A percentile compares a stretch with the other conserved stretches of the same genome.
phyloP scores from a whole-genome alignment of 2,888 invertebrate species.

The Nephrotoma guestfalica region DNA sequence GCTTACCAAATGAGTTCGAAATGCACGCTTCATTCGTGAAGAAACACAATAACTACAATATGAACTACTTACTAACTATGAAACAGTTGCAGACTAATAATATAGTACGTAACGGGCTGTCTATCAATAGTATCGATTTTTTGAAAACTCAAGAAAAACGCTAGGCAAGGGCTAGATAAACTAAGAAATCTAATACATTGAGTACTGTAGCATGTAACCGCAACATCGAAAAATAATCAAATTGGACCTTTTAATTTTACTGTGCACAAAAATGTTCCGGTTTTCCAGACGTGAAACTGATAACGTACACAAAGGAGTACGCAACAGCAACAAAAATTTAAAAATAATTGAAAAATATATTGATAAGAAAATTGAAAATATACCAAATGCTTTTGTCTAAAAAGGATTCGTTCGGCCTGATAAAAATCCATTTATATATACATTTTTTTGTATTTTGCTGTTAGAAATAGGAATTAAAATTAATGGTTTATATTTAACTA shows the following conservation, averaged over 20 bases:
- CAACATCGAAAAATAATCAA: background rate
- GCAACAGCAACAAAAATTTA: background rate
- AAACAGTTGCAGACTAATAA: too few species aligned
- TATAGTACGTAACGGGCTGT: too few species aligned
- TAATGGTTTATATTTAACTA: background rate
- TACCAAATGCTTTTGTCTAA: background rate
- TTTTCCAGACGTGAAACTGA: background rate
- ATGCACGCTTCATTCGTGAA: too few species aligned
- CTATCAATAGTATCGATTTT: too few species aligned
- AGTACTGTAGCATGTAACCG: background rate
- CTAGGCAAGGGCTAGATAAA: too few species aligned
- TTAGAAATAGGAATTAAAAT: background rate
- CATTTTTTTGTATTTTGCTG: background rate
- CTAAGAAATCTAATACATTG: background rate
- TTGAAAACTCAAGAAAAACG: too few species aligned
- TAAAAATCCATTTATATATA: background rate
- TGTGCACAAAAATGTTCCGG: background rate
- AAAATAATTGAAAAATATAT: background rate
- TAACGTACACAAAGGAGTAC: background rate
- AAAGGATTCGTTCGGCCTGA: background rate
- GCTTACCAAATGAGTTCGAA: too few species aligned
- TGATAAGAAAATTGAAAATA: background rate
- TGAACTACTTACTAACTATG: too few species aligned
- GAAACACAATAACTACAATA: too few species aligned
- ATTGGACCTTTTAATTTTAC: background rate